These are phyloP conservation scores for Ancistrus triradiatus DNA, from an alignment of 2,113 vertebrate species.

Conservation along the genomic window DNA sequence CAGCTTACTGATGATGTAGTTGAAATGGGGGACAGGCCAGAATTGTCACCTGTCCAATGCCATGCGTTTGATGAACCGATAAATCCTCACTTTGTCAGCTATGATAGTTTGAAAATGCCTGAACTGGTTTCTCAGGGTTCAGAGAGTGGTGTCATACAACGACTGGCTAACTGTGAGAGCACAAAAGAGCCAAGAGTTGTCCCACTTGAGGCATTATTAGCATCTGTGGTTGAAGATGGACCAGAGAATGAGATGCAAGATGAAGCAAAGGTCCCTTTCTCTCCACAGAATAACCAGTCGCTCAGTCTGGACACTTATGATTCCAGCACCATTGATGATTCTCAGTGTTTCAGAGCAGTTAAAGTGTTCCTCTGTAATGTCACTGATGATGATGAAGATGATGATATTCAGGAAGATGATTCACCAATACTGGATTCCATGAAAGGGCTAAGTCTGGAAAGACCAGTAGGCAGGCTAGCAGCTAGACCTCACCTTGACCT, in stretches of 20 bases:
- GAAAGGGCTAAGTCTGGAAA: neutral
- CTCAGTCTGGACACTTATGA: neutral
- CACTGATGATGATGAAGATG: slow-evolving; percentile 23
- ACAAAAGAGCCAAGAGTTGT: slow-evolving; percentile 18
- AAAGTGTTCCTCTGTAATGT: slow-evolving; percentile 8
- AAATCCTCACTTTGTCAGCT: neutral
- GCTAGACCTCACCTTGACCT: slow-evolving; percentile 21
- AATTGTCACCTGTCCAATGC: slow-evolving; percentile 23
- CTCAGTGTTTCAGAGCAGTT: slow-evolving; percentile 7
- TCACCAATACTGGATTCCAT: neutral
- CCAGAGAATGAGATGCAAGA: slow-evolving; percentile 6
- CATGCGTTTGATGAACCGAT: neutral
- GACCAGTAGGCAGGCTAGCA: neutral
- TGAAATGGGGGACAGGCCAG: slow-evolving; percentile 3
- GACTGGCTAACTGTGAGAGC: neutral
- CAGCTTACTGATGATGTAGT: slow-evolving; percentile 1
- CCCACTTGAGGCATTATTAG: slow-evolving; percentile 22
- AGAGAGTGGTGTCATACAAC: neutral
- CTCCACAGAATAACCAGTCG: neutral
- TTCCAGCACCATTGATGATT: neutral
- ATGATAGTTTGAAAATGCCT: neutral
- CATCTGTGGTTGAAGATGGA: slow-evolving; percentile 11
- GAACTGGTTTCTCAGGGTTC: slow-evolving; percentile 14
- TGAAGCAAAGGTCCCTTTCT: neutral
- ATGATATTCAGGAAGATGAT: slow-evolving; percentile 18